Percentiles rank a stretch among this genome's conserved stretches.
These are phyloP conservation scores for Philonicus albiceps DNA, from an alignment of 2,888 invertebrate genomes.

Conservation along the genomic window DNA sequence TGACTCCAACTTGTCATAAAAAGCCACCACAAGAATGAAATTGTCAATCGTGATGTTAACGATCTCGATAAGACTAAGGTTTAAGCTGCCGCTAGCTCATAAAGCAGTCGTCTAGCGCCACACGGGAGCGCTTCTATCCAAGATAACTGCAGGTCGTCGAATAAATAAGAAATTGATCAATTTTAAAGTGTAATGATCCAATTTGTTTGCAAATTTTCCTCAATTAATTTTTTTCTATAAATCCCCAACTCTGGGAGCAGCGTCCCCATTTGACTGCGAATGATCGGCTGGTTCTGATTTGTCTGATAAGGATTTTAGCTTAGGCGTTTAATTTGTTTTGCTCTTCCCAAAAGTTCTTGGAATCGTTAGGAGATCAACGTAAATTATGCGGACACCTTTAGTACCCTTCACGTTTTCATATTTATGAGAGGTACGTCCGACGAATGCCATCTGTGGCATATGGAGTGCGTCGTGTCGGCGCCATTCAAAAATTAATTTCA, in stretches of 20 bases:
- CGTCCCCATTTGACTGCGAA: not conserved
- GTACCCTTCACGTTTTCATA: not conserved
- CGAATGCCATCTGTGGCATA: not conserved
- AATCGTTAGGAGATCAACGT: not conserved
- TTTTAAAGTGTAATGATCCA: not conserved
- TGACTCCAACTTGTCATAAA: not conserved
- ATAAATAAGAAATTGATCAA: not conserved
- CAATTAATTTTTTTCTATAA: not conserved
- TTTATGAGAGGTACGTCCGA: not conserved
- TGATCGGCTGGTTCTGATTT: not conserved
- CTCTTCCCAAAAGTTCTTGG: not conserved
- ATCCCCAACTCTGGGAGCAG: not conserved
- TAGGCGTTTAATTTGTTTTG: not conserved
- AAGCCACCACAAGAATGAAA: constrained; percentile 3
- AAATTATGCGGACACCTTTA: not conserved
- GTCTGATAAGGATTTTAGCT: not conserved
- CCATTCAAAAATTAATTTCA: not conserved
- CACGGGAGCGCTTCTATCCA: not conserved
- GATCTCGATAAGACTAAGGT: not conserved
- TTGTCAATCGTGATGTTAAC: constrained; percentile 1
- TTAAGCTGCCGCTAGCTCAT: not conserved
- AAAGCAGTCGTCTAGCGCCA: not conserved
- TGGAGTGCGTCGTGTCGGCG: not conserved
- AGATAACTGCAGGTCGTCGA: not conserved
- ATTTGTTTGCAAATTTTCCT: not conserved